A percentile compares a stretch with the other conserved stretches of the same genome.
These are phyloP conservation scores for Boulengeromyrus knoepffleri DNA, from an alignment of 2,113 vertebrate species.

Conservation along the genomic window DNA sequence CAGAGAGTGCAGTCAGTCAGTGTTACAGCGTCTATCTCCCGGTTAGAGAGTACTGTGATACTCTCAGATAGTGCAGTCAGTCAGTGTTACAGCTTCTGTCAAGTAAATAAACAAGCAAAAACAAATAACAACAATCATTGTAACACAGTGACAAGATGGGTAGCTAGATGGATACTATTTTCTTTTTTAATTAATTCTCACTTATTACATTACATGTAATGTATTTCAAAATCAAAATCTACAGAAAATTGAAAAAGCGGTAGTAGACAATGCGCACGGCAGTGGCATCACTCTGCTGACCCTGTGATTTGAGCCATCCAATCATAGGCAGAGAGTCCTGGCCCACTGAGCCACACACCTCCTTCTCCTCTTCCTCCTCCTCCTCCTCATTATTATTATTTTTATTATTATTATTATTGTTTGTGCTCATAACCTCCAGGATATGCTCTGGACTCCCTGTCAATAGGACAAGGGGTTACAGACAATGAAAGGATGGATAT, in stretches of 20 bases:
- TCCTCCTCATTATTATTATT: background rate
- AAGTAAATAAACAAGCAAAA: background rate
- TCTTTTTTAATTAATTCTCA: background rate
- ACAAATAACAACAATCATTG: background rate
- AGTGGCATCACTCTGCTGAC: background rate
- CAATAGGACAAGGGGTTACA: background rate
- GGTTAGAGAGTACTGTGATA: no score
- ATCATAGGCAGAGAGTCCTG: background rate
- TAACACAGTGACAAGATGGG: background rate
- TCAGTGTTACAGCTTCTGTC: background rate
- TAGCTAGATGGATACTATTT: background rate
- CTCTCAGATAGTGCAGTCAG: background rate
- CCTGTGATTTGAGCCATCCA: background rate
- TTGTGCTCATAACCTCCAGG: background rate
- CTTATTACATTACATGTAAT: background rate
- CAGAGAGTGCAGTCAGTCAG: background rate
- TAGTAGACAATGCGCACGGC: background rate
- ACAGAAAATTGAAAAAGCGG: background rate
- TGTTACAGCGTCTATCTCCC: background rate
- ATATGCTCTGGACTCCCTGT: background rate
- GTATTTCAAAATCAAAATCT: background rate
- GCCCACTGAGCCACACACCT: background rate
- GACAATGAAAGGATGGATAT: background rate
- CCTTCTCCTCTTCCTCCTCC: background rate
- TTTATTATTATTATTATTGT: background rate